Conservation (phyloP, 1,140 invertebrate genomes). For the Cydia fagiglandana region DNA sequence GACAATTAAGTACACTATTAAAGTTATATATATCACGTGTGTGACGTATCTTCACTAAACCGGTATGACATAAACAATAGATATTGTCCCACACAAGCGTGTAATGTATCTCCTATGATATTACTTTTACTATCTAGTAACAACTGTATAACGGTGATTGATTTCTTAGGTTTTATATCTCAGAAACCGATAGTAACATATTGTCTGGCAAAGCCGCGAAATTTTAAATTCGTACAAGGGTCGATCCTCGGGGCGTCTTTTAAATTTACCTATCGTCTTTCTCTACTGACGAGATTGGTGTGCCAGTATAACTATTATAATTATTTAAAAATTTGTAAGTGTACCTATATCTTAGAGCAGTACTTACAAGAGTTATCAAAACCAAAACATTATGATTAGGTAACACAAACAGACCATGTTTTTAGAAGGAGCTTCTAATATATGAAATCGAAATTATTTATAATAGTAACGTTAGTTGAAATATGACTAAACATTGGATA, state of each 20-base stretch:
- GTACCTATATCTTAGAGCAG: no score
- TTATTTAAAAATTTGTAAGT: no score
- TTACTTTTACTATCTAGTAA: neutral
- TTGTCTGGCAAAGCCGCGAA: neutral
- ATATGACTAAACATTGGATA: neutral
- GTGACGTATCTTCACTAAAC: neutral
- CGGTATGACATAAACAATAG: conserved; percentile 7
- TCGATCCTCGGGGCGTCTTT: no score
- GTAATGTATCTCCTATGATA: neutral
- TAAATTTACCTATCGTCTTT: no score
- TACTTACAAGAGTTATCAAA: no score
- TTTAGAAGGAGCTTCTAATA: no score
- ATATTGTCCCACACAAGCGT: conserved; percentile 10
- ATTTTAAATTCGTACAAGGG: no score
- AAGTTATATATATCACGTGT: neutral
- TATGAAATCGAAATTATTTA: neutral
- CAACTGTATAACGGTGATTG: neutral
- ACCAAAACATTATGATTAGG: no score
- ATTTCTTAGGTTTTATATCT: neutral
- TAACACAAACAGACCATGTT: no score
- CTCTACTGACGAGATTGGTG: no score
- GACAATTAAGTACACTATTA: neutral
- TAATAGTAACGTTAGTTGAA: neutral
- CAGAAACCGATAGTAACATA: neutral
- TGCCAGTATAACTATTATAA: no score